Percentiles rank a stretch among this genome's conserved stretches.
These are phyloP conservation scores for Caenorhabditis drosophilae DNA, from an alignment of 2,888 invertebrate species.

Conservation along the genomic window DNA sequence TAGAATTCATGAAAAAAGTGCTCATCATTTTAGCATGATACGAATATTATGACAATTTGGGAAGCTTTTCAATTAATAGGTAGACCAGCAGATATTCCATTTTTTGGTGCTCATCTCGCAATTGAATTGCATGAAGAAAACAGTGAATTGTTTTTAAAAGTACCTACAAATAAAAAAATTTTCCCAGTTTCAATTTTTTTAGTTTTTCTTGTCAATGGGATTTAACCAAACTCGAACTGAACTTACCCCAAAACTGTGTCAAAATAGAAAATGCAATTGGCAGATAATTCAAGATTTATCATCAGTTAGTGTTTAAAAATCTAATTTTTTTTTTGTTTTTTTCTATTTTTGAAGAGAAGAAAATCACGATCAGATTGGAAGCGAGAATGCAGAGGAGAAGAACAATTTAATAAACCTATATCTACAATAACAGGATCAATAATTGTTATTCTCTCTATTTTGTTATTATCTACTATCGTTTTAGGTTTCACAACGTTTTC, in stretches of 20 bases:
- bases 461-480: constrained; percentile 40
- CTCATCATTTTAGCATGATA: constrained; percentile 41
- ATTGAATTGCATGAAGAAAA: constrained; percentile 39
- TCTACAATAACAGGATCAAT: constrained; percentile 30
- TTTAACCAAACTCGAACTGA: constrained; percentile 17
- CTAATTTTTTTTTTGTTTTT: too few species aligned
- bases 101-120: constrained; percentile 40
- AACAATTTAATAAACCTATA: constrained; percentile 8
- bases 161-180: not conserved
- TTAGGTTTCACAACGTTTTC: constrained; percentile 42
- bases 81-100: constrained; percentile 24
- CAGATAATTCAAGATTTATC: too few species aligned
- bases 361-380: constrained; percentile 21
- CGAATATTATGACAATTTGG: constrained; percentile 38
- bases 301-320: too few species aligned
- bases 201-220: constrained; percentile 40
- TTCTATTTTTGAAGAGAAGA: constrained; percentile 16
- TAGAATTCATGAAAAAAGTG: not conserved
- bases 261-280: too few species aligned
- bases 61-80: constrained; percentile 23
- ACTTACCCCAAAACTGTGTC: constrained; percentile 21
- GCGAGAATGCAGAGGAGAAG: constrained; percentile 28
- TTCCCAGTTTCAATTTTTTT: constrained; percentile 1
- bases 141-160: constrained; percentile 24
- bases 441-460: constrained; percentile 31